phyloP scores from a whole-genome alignment of 2,113 vertebrate species.

The Lycaon pictus region DNA sequence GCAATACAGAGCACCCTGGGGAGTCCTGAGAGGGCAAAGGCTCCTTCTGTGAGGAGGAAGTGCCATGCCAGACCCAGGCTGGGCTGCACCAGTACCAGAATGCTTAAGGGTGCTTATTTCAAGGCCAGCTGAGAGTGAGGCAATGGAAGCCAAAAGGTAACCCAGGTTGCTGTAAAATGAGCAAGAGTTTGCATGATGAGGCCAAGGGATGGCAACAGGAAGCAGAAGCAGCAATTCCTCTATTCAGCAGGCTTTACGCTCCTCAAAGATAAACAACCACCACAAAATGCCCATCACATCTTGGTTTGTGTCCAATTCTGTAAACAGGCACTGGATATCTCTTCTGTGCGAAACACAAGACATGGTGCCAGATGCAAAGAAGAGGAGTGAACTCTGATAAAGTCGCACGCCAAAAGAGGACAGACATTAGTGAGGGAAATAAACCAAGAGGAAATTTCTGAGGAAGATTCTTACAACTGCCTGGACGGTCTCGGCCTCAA shows the following conservation, averaged over 20 bases:
- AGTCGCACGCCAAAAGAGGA: background rate
- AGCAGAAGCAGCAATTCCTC: background rate
- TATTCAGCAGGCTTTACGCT: background rate
- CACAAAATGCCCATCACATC: background rate
- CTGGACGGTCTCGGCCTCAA: accelerated
- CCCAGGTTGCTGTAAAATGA: background rate
- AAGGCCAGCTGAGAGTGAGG: background rate
- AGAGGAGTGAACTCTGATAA: background rate
- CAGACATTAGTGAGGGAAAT: background rate
- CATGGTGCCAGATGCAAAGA: background rate
- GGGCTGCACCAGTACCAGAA: too few species aligned
- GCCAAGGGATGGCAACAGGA: background rate
- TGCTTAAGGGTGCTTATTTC: background rate
- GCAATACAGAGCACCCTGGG: background rate
- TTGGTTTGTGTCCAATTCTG: background rate
- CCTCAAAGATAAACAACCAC: background rate
- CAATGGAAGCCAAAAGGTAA: background rate
- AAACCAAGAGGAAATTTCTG: background rate
- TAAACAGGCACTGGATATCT: background rate
- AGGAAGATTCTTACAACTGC: background rate
- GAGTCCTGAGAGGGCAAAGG: background rate
- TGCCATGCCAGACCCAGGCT: accelerated
- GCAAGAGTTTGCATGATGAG: background rate
- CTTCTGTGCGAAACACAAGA: background rate
- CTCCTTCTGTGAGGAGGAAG: background rate